These are phyloP conservation scores for Stratiomys singularior DNA, from an alignment of 2,888 invertebrate genomes.

Conservation along the genomic window DNA sequence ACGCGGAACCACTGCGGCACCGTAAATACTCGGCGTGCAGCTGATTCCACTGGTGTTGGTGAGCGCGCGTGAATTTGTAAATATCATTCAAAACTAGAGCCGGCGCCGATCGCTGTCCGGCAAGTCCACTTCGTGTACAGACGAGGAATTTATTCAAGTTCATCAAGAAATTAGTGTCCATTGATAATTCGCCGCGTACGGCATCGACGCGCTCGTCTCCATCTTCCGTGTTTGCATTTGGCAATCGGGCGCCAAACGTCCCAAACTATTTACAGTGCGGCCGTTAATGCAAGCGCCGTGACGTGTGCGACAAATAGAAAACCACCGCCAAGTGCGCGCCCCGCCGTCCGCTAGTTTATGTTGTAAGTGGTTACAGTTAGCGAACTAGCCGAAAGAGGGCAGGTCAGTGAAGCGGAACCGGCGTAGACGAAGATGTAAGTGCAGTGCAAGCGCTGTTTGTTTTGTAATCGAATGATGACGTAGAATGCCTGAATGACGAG, in stretches of 20 bases:
- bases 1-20: not conserved
- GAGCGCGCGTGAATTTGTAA: conserved; percentile 10
- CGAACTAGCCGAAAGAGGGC: not conserved
- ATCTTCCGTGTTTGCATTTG: not conserved
- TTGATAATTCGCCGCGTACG: conserved; percentile 28
- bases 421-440: conserved; percentile 36
- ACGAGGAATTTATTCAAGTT: conserved; percentile 13
- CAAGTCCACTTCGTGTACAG: not conserved
- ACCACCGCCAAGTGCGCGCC: not conserved
- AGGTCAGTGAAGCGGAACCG: conserved; percentile 5
- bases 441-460: not conserved
- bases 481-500: not conserved
- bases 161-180: not conserved
- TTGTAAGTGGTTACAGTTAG: not conserved
- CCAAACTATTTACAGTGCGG: not conserved
- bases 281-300: not conserved
- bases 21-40: not conserved
- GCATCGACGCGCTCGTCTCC: not conserved
- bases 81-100: not conserved
- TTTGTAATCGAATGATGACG: conserved; percentile 13
- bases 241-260: conserved; percentile 4
- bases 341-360: not conserved
- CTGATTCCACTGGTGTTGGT: conserved; percentile 13
- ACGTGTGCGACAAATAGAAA: not conserved
- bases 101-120: not conserved